Percentiles rank a stretch among this genome's conserved stretches.
Conservation (phyloP, 2,797 vertebrate genomes). For the Pseudomugil gertrudae region DNA sequence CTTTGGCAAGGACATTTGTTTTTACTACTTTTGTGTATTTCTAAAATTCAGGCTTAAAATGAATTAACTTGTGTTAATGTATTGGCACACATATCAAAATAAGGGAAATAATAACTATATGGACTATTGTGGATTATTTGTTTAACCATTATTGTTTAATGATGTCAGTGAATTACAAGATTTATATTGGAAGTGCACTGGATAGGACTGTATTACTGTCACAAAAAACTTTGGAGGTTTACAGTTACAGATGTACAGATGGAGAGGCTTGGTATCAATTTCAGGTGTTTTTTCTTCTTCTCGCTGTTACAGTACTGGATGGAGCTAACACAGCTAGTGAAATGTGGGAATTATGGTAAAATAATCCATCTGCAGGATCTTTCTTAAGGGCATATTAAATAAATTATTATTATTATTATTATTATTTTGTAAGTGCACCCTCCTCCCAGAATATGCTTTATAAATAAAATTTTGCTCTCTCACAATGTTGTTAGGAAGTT, state of each 20-base stretch:
- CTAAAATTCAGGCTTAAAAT: conserved; percentile 2
- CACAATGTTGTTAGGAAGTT: neutral
- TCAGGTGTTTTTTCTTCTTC: conserved; percentile 25
- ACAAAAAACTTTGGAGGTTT: conserved; percentile 40
- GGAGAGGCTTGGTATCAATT: conserved; percentile 53
- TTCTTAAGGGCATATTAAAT: neutral
- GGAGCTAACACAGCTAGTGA: conserved; percentile 15
- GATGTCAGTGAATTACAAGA: neutral
- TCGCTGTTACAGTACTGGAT: conserved; percentile 46
- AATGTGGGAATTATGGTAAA: conserved; percentile 11
- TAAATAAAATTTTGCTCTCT: neutral
- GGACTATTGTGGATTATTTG: neutral
- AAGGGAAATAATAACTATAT: neutral
- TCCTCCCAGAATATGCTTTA: neutral
- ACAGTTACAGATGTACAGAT: conserved; percentile 25
- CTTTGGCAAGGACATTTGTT: neutral
- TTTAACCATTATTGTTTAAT: neutral
- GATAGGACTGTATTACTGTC: conserved; percentile 40
- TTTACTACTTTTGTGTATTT: conserved; percentile 6
- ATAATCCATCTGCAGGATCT: conserved; percentile 14
- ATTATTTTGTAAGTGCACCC: too few species aligned
- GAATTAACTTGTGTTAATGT: conserved; percentile 18
- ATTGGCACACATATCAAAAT: neutral
- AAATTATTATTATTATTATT: too few species aligned
- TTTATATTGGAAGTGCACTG: conserved; percentile 20